phyloP scores from a whole-genome alignment of 2,888 invertebrate genomes.

The Phaonia tiefii region DNA sequence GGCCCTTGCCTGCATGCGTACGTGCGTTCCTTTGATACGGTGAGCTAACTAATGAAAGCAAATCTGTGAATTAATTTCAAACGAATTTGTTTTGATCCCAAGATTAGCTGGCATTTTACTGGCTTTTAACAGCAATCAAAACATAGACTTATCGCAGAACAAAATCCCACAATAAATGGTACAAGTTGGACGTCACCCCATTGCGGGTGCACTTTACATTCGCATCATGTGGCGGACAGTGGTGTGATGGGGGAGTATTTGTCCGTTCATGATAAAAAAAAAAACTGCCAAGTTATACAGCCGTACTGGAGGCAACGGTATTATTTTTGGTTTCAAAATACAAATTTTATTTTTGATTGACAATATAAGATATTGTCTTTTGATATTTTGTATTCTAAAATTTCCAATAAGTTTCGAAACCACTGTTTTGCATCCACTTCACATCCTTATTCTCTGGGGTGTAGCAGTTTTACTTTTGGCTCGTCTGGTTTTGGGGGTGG shows the following conservation, averaged over 20 bases:
- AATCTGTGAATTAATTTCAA: slow-evolving; percentile 79
- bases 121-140: slow-evolving; percentile 70
- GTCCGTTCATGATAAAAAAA: no score
- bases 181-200: slow-evolving; percentile 49
- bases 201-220: slow-evolving; percentile 43
- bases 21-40: slow-evolving; percentile 24
- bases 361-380: no score
- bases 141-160: slow-evolving; percentile 49
- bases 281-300: no score
- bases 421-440: slow-evolving; percentile 7
- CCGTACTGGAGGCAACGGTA: no score
- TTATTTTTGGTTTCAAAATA: no score
- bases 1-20: slow-evolving; percentile 48
- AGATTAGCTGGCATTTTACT: slow-evolving; percentile 74
- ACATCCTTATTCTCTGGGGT: no score
- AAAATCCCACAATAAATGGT: neutral
- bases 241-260: slow-evolving; percentile 14
- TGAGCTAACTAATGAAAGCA: slow-evolving; percentile 74
- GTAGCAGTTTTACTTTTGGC: no score
- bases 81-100: slow-evolving; percentile 79
- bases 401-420: no score
- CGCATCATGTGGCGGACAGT: slow-evolving; percentile 54
- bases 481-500: slow-evolving; percentile 49
- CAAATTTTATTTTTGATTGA: no score
- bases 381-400: no score